Percentiles rank a stretch among this genome's conserved stretches.
phyloP scores from a whole-genome alignment of 2,113 vertebrate genomes.

The Pitta sordida region DNA sequence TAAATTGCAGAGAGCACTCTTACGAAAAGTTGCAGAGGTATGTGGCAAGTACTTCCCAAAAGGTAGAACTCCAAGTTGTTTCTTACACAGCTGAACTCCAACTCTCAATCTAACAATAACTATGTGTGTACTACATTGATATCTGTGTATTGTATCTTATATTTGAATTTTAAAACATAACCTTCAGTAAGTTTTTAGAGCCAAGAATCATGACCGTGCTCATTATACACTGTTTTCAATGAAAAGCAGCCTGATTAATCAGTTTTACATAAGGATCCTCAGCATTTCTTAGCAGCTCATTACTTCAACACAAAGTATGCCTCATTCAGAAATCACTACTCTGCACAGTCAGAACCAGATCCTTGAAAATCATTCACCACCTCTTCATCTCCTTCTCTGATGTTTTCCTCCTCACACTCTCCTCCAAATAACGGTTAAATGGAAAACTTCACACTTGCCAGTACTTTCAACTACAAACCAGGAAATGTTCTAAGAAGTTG shows the following conservation, averaged over 20 bases:
- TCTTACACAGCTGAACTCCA: not conserved
- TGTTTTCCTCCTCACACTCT: rapidly evolving
- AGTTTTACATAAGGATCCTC: not conserved
- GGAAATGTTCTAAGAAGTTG: not conserved
- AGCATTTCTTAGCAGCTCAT: not conserved
- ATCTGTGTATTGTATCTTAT: rapidly evolving
- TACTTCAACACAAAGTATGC: not conserved
- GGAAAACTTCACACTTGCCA: not conserved
- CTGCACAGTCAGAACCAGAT: not conserved
- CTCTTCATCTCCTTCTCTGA: not conserved
- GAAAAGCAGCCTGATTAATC: not conserved
- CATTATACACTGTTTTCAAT: not conserved
- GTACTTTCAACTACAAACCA: not conserved
- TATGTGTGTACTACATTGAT: not conserved
- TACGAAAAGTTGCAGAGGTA: not conserved
- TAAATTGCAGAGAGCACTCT: not conserved
- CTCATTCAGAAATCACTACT: not conserved
- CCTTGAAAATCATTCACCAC: not conserved
- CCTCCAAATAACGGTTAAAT: not conserved
- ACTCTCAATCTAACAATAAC: not conserved
- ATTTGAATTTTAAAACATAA: not conserved
- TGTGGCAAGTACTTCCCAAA: not conserved
- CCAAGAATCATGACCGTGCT: not conserved
- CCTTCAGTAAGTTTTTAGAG: not conserved
- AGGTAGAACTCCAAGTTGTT: not conserved